Conservation (phyloP, 1,140 invertebrate genomes). For the Apolygus lucorum region DNA sequence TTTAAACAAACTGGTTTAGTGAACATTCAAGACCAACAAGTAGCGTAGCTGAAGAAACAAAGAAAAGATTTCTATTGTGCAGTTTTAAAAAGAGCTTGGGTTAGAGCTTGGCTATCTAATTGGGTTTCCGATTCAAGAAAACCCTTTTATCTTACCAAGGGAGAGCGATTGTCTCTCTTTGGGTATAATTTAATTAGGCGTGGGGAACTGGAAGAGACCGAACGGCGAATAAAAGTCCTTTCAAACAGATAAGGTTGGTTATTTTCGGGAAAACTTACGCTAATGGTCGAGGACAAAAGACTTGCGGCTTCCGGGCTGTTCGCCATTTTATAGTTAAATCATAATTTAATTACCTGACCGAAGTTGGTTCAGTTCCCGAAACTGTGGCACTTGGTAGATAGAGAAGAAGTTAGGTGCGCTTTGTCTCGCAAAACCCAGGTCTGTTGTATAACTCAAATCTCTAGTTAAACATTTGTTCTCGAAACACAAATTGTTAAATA, state of each 20-base stretch:
- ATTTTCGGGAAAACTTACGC: constrained; percentile 10
- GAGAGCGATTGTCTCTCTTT: neutral
- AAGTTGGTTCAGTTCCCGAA: constrained; percentile 2
- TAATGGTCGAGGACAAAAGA: constrained; percentile 10
- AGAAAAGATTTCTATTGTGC: too few relatives aligned
- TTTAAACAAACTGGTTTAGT: too few relatives aligned
- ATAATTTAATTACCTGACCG: constrained; percentile 12
- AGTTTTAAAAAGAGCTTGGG: too few relatives aligned
- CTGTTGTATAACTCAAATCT: too few relatives aligned
- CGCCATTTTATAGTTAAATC: neutral
- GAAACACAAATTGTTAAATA: too few relatives aligned
- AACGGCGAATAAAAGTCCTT: constrained; percentile 1
- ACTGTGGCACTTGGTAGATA: neutral
- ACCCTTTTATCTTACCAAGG: neutral
- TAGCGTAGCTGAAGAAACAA: too few relatives aligned
- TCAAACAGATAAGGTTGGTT: constrained; percentile 13
- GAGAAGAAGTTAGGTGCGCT: too few relatives aligned
- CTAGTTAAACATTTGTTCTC: too few relatives aligned
- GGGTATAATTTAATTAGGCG: neutral
- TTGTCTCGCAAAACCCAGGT: too few relatives aligned
- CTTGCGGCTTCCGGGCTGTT: neutral
- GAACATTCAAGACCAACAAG: too few relatives aligned
- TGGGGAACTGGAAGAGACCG: neutral
- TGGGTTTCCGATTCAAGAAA: neutral
- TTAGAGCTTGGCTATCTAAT: neutral